Conservation (phyloP, 2,797 vertebrate genomes). For the Heliangelus exortis region DNA sequence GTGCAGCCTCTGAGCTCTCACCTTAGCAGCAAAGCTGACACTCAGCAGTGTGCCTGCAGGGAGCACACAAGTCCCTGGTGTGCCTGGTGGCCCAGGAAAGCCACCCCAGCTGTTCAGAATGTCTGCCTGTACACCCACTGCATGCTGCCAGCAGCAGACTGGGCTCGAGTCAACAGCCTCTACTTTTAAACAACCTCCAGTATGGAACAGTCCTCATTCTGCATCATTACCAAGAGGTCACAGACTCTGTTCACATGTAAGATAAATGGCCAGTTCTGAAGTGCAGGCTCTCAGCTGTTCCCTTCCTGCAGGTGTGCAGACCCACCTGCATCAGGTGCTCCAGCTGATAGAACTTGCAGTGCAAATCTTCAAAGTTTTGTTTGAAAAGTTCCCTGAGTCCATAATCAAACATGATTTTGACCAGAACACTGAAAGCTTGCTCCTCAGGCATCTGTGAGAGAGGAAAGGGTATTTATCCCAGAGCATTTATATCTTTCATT, state of each 20-base stretch:
- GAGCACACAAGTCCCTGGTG: not conserved
- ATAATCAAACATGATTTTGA: slow-evolving; percentile 99
- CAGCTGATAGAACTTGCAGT: slow-evolving; percentile 99
- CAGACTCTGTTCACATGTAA: rapidly evolving
- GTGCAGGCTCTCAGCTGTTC: rapidly evolving
- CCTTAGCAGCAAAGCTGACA: not conserved
- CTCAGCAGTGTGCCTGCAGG: rapidly evolving
- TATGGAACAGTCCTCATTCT: not conserved
- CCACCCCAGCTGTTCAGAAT: not conserved
- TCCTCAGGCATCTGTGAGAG: slow-evolving; percentile 95
- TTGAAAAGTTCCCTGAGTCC: slow-evolving; percentile 99
- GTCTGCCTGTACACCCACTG: not conserved
- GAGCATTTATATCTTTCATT: not conserved
- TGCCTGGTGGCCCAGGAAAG: rapidly evolving
- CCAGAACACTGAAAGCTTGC: slow-evolving; percentile 98
- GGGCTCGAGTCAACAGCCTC: rapidly evolving
- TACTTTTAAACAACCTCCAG: not conserved
- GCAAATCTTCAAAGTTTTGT: slow-evolving; percentile 99
- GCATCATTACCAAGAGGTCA: not conserved
- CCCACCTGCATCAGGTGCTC: slow-evolving; percentile 98
- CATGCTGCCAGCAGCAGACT: rapidly evolving
- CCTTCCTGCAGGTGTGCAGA: rapidly evolving
- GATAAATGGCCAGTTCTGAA: not conserved
- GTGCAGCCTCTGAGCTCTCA: not conserved
- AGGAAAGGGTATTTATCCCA: not conserved